Percentiles rank a stretch among this genome's conserved stretches.
Conservation (phyloP, 2,888 invertebrate genomes). For the Nemapogon koenigi region DNA sequence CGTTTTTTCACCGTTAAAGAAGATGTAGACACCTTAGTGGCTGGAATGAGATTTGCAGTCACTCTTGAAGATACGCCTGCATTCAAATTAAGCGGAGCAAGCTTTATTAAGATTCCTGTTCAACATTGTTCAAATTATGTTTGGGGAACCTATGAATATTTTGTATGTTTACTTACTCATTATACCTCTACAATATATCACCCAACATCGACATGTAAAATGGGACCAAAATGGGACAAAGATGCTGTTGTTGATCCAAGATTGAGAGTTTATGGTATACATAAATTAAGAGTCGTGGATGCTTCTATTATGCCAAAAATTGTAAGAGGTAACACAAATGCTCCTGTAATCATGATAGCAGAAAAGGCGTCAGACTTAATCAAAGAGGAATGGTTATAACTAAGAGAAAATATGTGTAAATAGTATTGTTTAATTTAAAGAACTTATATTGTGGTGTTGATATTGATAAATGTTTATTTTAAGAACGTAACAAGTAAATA, state of each 20-base stretch:
- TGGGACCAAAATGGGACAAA: constrained; percentile 69
- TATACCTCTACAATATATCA: constrained; percentile 76
- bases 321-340: constrained; percentile 79
- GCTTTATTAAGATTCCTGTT: constrained; percentile 61
- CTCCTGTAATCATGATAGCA: constrained; percentile 84
- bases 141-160: constrained; percentile 71
- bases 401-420: too few species aligned
- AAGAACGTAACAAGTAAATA: too few species aligned
- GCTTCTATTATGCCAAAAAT: constrained; percentile 71
- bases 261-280: constrained; percentile 68
- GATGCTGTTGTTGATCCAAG: constrained; percentile 71
- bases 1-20: constrained; percentile 69
- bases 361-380: constrained; percentile 83
- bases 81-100: constrained; percentile 62
- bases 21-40: constrained; percentile 68
- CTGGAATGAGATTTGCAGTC: constrained; percentile 65
- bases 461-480: too few species aligned
- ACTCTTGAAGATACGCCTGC: constrained; percentile 66
- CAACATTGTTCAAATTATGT: constrained; percentile 60
- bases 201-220: constrained; percentile 73
- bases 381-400: constrained; percentile 57
- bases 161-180: constrained; percentile 67
- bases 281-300: constrained; percentile 70
- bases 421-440: too few species aligned
- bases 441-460: too few species aligned